These are phyloP conservation scores for Lycodopsis pacificus DNA, from an alignment of 2,797 vertebrate genomes.

Conservation along the genomic window DNA sequence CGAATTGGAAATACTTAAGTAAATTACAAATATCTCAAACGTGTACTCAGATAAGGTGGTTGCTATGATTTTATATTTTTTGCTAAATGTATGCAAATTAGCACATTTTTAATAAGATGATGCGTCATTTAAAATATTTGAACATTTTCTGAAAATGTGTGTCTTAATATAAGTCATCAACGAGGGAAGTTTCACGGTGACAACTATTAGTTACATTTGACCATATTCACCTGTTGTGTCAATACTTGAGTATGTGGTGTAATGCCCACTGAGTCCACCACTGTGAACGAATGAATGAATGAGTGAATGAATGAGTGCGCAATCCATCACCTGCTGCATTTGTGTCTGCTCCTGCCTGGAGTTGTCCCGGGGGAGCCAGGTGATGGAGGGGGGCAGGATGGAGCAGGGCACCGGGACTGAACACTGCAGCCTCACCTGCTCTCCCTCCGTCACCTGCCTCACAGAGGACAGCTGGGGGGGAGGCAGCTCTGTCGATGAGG, in stretches of 20 bases:
- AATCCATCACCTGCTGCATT: slow-evolving; percentile 18
- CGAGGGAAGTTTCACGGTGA: too few relatives aligned
- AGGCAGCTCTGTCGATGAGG: background rate
- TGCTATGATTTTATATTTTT: too few relatives aligned
- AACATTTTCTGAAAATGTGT: too few relatives aligned
- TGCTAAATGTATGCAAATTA: too few relatives aligned
- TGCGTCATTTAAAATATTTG: too few relatives aligned
- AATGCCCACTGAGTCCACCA: background rate
- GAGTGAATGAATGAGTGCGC: too few relatives aligned
- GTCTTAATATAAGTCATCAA: too few relatives aligned
- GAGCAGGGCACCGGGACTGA: slow-evolving; percentile 10
- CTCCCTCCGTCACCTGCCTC: background rate
- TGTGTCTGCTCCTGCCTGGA: background rate
- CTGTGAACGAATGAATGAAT: background rate
- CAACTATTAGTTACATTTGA: too few relatives aligned
- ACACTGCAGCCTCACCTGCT: slow-evolving; percentile 15
- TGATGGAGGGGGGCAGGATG: slow-evolving; percentile 29
- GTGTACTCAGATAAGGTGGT: too few relatives aligned
- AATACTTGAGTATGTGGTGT: background rate
- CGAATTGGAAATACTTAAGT: too few relatives aligned
- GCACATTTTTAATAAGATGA: too few relatives aligned
- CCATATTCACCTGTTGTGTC: background rate
- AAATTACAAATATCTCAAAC: too few relatives aligned
- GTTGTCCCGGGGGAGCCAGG: slow-evolving; percentile 10
- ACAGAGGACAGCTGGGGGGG: background rate